phyloP scores from a whole-genome alignment of 2,113 vertebrate genomes.

The Mionectes macconnelli region DNA sequence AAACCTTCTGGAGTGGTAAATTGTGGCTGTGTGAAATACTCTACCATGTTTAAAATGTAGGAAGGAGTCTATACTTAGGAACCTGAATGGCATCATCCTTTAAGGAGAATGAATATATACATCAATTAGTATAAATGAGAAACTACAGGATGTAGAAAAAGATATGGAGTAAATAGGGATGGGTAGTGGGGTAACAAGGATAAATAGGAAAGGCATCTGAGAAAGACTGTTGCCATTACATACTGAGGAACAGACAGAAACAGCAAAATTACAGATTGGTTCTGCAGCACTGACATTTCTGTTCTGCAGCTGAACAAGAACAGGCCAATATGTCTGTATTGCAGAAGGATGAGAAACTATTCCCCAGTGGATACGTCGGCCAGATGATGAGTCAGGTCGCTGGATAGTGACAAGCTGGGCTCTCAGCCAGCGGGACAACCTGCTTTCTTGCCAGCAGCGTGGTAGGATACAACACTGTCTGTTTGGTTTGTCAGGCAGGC shows the following conservation, averaged over 20 bases:
- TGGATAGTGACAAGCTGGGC: slow-evolving; percentile 23
- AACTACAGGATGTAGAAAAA: not conserved
- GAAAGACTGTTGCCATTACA: not conserved
- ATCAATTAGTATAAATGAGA: not conserved
- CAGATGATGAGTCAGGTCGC: slow-evolving; percentile 34
- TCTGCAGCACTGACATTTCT: not conserved
- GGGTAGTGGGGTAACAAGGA: not conserved
- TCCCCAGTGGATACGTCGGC: not conserved
- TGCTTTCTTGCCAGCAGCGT: not conserved
- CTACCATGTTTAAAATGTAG: not conserved
- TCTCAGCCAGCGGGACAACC: not conserved
- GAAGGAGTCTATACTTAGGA: not conserved
- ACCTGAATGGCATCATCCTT: not conserved
- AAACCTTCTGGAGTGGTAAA: not conserved
- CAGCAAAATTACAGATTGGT: not conserved
- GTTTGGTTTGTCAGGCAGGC: not conserved
- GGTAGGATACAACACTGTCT: not conserved
- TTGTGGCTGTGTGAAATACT: not conserved
- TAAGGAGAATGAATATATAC: not conserved
- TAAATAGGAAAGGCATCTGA: not conserved
- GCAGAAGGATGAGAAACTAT: not conserved
- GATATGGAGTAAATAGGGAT: not conserved
- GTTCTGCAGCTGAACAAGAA: not conserved
- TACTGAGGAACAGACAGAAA: not conserved
- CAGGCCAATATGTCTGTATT: not conserved